These are phyloP conservation scores for Phenganax stokvisi DNA, from an alignment of 92 coral and sea anemone species.

Conservation along the genomic window DNA sequence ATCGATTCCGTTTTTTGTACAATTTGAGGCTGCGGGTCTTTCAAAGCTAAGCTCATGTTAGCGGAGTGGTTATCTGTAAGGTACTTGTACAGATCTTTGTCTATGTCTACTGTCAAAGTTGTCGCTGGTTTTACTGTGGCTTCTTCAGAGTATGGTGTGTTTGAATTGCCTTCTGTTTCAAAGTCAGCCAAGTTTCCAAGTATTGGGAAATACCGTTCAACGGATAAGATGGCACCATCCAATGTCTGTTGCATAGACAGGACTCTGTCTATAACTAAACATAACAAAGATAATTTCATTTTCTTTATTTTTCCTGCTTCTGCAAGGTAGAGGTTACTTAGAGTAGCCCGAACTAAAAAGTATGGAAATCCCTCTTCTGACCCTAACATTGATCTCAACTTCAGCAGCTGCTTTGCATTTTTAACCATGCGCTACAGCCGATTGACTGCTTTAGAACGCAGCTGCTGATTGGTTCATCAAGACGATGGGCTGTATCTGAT, in stretches of 20 bases:
- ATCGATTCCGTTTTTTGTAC: not conserved
- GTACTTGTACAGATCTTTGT: constrained; percentile 6
- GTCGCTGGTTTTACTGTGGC: not conserved
- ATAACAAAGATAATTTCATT: not conserved
- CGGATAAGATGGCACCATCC: not conserved
- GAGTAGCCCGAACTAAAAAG: no score
- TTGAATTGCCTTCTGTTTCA: not conserved
- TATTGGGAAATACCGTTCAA: constrained; percentile 3
- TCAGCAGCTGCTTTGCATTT: no score
- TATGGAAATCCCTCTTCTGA: no score
- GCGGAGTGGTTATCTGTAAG: not conserved
- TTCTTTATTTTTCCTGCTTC: no score
- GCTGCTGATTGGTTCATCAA: no score
- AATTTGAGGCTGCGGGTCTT: constrained; percentile 5
- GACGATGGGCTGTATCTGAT: no score
- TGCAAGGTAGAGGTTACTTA: no score
- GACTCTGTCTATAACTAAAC: constrained; percentile 21
- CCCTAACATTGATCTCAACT: no score
- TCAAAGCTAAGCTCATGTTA: constrained; percentile 11
- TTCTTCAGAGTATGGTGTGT: not conserved
- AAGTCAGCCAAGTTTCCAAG: constrained; percentile 21
- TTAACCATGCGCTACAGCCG: no score
- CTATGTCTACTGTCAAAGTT: not conserved
- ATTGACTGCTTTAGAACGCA: no score
- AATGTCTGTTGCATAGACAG: constrained; percentile 16